Evolutionary conservation across 2,113 vertebrate genomes (phyloP), one percentile per base, ranked within the genome.

Genomic region (Phasianus colchicus): DNA sequence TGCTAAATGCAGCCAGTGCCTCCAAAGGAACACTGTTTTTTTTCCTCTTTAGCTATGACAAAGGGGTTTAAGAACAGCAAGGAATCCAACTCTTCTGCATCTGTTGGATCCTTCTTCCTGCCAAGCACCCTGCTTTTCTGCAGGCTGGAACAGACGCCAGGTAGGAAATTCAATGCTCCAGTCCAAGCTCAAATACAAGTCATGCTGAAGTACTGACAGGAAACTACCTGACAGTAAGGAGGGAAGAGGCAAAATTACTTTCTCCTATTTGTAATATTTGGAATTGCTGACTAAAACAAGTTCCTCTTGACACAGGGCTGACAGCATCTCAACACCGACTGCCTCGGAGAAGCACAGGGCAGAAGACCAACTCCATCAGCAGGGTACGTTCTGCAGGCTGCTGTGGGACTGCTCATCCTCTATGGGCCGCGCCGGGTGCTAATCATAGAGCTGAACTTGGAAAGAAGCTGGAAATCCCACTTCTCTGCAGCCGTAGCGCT

Each of bases 341-440:
- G 66, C 38, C 50, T 92, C 69, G 70, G 40, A 66, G 76, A 70
- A 65, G 57, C 9, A 30, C 5, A 3, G 25, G 13, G 61, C 13
- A 3, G 80, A 47, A 9, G 36, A 55, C 20, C 24, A 64, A 38
- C 21, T 57, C 45, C 7, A 36, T 4, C 57, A 48, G 22, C 40
- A 45, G 73, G 76, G 3, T 11, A 57, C 15, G 22, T 22, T 61
- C 29, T 72, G 29, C 30, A 79, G 82, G 61, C 24, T 54, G 17
- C 32, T 52, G 21, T 79, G 50, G 75, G 42, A 29, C 34, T 55
- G 29, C 22, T 64, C 21, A 18, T 54, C 6, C 30, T 43, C 58
- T 19, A 58, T 0, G 6, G 0, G 2, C 10, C 5, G 60, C 24
- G 2, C 22, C 18, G 34, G 34, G 42, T 52, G 48, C 43, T 65